phyloP scores from a whole-genome alignment of 2,888 invertebrate genomes.

The Trichopoda pennipes region DNA sequence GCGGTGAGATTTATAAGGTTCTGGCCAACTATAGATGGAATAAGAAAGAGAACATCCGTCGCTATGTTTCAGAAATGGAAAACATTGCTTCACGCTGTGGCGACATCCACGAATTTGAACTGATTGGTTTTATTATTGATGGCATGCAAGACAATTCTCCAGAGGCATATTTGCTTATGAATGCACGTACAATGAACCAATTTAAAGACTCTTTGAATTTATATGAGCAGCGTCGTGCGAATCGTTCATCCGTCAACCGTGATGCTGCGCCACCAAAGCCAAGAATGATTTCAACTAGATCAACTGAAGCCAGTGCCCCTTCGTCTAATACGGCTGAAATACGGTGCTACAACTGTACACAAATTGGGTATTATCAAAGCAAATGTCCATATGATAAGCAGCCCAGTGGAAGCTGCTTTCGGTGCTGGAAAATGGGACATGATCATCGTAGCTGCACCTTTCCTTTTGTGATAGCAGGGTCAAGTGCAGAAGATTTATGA shows the following conservation, averaged over 20 bases:
- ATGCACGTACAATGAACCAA: conserved; percentile 52
- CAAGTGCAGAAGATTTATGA: conserved; percentile 36
- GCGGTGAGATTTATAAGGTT: conserved; percentile 26
- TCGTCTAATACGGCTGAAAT: background rate
- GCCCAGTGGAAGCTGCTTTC: conserved; percentile 50
- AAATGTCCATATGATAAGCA: conserved; percentile 44
- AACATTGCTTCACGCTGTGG: conserved; percentile 50
- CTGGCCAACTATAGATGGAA: conserved; percentile 38
- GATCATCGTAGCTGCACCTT: conserved; percentile 51
- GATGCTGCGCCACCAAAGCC: background rate
- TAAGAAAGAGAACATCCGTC: conserved; percentile 50
- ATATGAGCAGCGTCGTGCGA: conserved; percentile 53
- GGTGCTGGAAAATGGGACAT: conserved; percentile 46
- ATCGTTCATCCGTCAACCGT: background rate
- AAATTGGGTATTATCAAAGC: conserved; percentile 38
- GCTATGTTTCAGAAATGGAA: conserved; percentile 56
- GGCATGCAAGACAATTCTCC: conserved; percentile 55
- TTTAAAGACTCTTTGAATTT: conserved; percentile 51
- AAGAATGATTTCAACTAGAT: background rate
- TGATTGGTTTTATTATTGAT: conserved; percentile 32
- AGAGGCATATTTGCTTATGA: conserved; percentile 44
- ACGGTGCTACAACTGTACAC: conserved; percentile 40
- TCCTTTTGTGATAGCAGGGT: conserved; percentile 35
- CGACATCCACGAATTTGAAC: conserved; percentile 26
- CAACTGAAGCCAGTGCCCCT: background rate